Percentiles rank a stretch among this genome's conserved stretches.
These are phyloP conservation scores for Eristalis tenax DNA, from an alignment of 2,888 invertebrate species.

Conservation along the genomic window DNA sequence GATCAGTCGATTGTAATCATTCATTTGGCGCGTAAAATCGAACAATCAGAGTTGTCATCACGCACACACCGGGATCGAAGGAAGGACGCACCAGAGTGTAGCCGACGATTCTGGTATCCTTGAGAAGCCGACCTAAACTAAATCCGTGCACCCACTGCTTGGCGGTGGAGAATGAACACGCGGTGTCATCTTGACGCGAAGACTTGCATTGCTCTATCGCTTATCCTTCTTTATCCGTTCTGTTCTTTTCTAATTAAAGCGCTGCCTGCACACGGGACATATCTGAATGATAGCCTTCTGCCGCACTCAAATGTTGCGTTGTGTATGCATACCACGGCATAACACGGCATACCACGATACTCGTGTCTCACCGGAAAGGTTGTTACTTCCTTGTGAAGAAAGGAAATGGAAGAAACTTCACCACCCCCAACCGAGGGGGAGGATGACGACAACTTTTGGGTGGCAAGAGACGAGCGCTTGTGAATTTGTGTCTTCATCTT, in stretches of 20 bases:
- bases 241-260: slow-evolving; percentile 56
- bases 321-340: slow-evolving; percentile 12
- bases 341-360: slow-evolving; percentile 3
- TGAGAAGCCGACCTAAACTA: slow-evolving; percentile 66
- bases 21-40: slow-evolving; percentile 27
- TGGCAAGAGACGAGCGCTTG: slow-evolving; percentile 15
- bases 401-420: slow-evolving; percentile 15
- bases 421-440: background rate
- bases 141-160: slow-evolving; percentile 52
- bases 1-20: slow-evolving; percentile 22
- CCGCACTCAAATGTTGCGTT: background rate
- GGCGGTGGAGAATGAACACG: slow-evolving; percentile 27
- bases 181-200: slow-evolving; percentile 67
- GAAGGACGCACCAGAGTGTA: slow-evolving; percentile 11
- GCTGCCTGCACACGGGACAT: slow-evolving; percentile 39
- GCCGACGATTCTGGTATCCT: slow-evolving; percentile 40
- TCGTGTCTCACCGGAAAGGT: slow-evolving; percentile 53
- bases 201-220: slow-evolving; percentile 21
- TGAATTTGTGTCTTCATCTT: slow-evolving; percentile 44
- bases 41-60: slow-evolving; percentile 10
- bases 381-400: slow-evolving; percentile 57
- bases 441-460: slow-evolving; percentile 47
- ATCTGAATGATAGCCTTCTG: slow-evolving; percentile 57
- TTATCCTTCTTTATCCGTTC: slow-evolving; percentile 28
- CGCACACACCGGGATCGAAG: slow-evolving; percentile 10